Percentiles rank a stretch among this genome's conserved stretches.
These are phyloP conservation scores for Echinops telfairi DNA, from an alignment of 2,113 vertebrate genomes.

Conservation along the genomic window DNA sequence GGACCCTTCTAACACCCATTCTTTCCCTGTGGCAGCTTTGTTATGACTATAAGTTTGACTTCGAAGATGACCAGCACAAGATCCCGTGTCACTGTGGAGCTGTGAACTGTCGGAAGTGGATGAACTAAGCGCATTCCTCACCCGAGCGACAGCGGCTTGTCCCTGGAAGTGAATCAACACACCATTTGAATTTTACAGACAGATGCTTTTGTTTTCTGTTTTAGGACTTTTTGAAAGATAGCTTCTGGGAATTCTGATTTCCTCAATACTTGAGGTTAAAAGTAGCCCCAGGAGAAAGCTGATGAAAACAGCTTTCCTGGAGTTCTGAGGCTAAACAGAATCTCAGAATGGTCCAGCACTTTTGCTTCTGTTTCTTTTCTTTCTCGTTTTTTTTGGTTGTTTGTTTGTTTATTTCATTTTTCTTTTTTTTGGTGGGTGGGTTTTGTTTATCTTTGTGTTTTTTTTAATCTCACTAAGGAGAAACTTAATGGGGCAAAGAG, in stretches of 20 bases:
- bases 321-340: slow-evolving; percentile 68
- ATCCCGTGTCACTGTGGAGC: slow-evolving; percentile 99
- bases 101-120: slow-evolving; percentile 99
- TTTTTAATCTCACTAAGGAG: slow-evolving; percentile 87
- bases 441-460: slow-evolving; percentile 57
- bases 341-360: slow-evolving; percentile 87
- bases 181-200: slow-evolving; percentile 78
- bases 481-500: slow-evolving; percentile 88
- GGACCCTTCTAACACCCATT: not conserved
- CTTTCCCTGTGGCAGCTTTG: slow-evolving; percentile 89
- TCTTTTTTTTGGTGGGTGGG: slow-evolving; percentile 65
- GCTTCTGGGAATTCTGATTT: slow-evolving; percentile 80
- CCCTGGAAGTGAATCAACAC: slow-evolving; percentile 86
- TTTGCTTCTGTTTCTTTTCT: slow-evolving; percentile 71
- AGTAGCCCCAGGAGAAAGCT: slow-evolving; percentile 77
- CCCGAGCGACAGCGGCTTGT: slow-evolving; percentile 85
- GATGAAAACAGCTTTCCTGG: slow-evolving; percentile 66
- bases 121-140: slow-evolving; percentile 95
- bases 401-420: not conserved
- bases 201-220: slow-evolving; percentile 62
- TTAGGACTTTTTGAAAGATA: slow-evolving; percentile 59
- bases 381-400: slow-evolving; percentile 61
- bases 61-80: slow-evolving; percentile 99
- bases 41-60: slow-evolving; percentile 99
- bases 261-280: slow-evolving; percentile 41